Conservation (phyloP, 2,797 vertebrate species). For the Thaleichthys pacificus region DNA sequence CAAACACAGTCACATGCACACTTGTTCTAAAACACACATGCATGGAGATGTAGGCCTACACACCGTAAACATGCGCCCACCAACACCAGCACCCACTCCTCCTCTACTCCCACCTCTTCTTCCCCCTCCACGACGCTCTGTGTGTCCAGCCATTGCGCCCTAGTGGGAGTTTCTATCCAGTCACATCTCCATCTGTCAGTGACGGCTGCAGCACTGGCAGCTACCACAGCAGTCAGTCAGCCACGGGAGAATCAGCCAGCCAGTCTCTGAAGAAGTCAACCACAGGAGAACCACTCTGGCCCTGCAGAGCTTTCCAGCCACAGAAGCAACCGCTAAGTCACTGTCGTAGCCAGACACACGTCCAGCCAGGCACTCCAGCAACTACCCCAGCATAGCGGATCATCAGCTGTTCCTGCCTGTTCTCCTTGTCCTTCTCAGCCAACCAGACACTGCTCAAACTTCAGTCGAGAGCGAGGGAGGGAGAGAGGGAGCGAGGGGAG, state of each 20-base stretch:
- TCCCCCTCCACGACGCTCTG: conserved; percentile 35
- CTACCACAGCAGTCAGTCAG: background rate
- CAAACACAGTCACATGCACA: conserved; percentile 32
- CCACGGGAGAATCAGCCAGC: background rate
- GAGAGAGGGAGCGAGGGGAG: conserved; percentile 5
- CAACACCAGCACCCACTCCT: conserved; percentile 10
- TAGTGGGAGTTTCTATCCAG: background rate
- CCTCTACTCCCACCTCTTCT: conserved; percentile 45
- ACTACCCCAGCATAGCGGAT: background rate
- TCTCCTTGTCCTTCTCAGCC: background rate
- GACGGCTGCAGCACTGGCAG: background rate
- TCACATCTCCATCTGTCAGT: background rate
- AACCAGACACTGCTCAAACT: conserved; percentile 47
- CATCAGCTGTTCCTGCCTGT: conserved; percentile 34
- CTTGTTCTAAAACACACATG: background rate
- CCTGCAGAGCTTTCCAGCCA: background rate
- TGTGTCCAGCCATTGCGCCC: background rate
- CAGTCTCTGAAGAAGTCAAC: too few species aligned
- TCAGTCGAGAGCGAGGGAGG: conserved; percentile 23
- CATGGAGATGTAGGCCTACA: background rate
- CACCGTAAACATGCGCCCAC: background rate
- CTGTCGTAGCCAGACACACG: background rate
- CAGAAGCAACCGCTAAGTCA: background rate
- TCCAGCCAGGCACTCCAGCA: background rate
- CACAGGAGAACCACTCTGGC: background rate